Evolutionary conservation across 2,797 vertebrate genomes (phyloP), one percentile per base, ranked within the genome.

Genomic region (Liparis tanakae): DNA sequence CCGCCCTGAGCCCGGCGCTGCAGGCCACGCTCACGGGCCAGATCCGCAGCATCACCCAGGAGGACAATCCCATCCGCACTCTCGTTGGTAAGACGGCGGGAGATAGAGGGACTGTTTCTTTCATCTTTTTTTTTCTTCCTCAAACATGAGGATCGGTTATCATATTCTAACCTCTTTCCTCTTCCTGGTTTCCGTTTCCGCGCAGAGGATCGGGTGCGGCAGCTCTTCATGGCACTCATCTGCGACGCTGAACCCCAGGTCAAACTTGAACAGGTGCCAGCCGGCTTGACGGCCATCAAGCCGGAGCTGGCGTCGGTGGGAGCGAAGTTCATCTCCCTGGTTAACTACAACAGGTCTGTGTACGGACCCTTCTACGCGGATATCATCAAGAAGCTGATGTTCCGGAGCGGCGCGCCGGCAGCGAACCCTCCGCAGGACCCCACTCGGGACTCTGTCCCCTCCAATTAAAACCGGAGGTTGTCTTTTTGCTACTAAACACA

Each of bases 351-450:
- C 93, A 97, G 94, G 82, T 90, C 92, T 76, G 96, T 98, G 8
- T 98, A 98, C 43, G 95, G 96, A 92, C 96, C 96, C 20, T 98
- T 97, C 87, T 99, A 99, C 66, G 93, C 95, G 5, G 95, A 92
- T 74, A 96, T 99, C 91, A 94, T 99, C 50, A 96, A 92, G 86
- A 97, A 95, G 85, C 90, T 98, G 68, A 94, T 98, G 72, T 97
- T 97, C 76, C 80, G 72, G 33, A 88, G 89, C 71, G 55, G 37
- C 39, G 60, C 64, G 4, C 64, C 88, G 13, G 63, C 73, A 41
- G 66, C 67, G 34, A 57, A 34, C 41, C 54, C 74, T 46, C 65
- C 70, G 58, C 82, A 80, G 78, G 81, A 70, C 36, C 13, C 70
- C 7, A 10, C 76, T 57, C 78, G 74, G 15, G 55, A 83, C 51